Evolutionary conservation across 2,888 invertebrate species (phyloP), one percentile per base, ranked within the genome.

Genomic region (Autographa gamma): DNA sequence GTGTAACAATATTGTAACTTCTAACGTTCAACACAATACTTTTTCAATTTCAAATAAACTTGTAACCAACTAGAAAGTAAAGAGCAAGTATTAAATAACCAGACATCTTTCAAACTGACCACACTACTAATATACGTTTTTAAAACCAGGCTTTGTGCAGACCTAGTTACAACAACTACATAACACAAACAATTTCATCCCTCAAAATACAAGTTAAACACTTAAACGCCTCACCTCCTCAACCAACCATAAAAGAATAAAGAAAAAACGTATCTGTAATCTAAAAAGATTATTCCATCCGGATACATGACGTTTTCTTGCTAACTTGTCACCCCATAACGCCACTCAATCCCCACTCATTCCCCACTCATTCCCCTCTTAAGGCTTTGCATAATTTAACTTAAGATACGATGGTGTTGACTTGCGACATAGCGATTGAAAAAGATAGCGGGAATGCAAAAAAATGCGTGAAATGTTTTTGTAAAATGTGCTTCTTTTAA

Each of bases 351-450:
- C 48, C 77, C 66, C 76, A 65, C 69, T 71, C 60, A 52, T 25
- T 25, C 25, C 25, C 65, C 84, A 86, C 83, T 88, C 87, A 86
- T 64, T 69, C 48, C 77, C 66, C 76, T 66, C 69, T 71, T 59
- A n/a, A 52, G 63, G 69, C 76, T 81, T 77, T 88, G 85, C 89
- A 89, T 90, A 88, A 88, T 86, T 89, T 85, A 88, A 81, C 82
- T 80, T 66, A 69, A 72, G 71, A 83, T 66, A 74, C 52, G 63
- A 60, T 59, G 43, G 69, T 71, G 69, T 65, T 68, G 66, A 78
- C 76, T 73, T 73, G 76, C 79, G 79, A 79, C 68, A 79, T 65
- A 34, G 31, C 43, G 25, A 67, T 54, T 19, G 25, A 0, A 48
- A 52, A 41, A 63, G 66, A 59, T 61, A 73, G 52, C 73, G 60